phyloP scores from a whole-genome alignment of 2,888 invertebrate genomes.

The Heteromurus nitidus region DNA sequence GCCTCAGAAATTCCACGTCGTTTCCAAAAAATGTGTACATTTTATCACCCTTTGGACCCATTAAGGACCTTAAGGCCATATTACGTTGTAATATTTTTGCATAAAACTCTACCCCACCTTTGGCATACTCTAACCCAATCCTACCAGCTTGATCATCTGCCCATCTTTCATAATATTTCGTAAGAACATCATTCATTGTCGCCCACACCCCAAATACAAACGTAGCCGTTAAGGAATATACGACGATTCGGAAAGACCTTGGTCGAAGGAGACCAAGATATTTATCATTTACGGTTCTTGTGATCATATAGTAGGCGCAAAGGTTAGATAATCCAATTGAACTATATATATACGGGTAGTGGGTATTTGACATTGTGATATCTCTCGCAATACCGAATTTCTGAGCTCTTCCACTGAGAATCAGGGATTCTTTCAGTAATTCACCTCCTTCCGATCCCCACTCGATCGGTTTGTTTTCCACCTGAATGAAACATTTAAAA shows the following conservation, averaged over 20 bases:
- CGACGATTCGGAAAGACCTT: conserved; percentile 75
- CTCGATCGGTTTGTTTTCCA: conserved; percentile 80
- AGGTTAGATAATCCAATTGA: conserved; percentile 78
- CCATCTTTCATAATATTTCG: conserved; percentile 80
- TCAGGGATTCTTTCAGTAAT: conserved; percentile 81
- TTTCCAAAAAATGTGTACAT: conserved; percentile 83
- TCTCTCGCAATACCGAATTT: conserved; percentile 88
- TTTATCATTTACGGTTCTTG: conserved; percentile 78
- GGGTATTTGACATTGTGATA: conserved; percentile 81
- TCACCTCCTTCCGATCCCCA: conserved; percentile 82
- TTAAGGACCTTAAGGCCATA: conserved; percentile 82
- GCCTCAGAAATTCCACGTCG: conserved; percentile 80
- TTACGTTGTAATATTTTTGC: conserved; percentile 84
- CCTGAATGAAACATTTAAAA: conserved; percentile 75
- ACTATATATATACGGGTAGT: conserved; percentile 80
- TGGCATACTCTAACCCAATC: conserved; percentile 80
- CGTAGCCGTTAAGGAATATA: conserved; percentile 80
- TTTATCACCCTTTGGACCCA: conserved; percentile 81
- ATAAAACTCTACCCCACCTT: conserved; percentile 87
- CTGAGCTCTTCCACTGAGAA: conserved; percentile 86
- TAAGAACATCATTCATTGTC: conserved; percentile 81
- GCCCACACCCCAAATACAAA: conserved; percentile 81
- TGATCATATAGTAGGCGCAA: conserved; percentile 78
- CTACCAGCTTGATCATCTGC: conserved; percentile 81
- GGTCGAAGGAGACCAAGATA: conserved; percentile 80